phyloP scores from a whole-genome alignment of 2,113 vertebrate genomes.

The Actinemys pallida region DNA sequence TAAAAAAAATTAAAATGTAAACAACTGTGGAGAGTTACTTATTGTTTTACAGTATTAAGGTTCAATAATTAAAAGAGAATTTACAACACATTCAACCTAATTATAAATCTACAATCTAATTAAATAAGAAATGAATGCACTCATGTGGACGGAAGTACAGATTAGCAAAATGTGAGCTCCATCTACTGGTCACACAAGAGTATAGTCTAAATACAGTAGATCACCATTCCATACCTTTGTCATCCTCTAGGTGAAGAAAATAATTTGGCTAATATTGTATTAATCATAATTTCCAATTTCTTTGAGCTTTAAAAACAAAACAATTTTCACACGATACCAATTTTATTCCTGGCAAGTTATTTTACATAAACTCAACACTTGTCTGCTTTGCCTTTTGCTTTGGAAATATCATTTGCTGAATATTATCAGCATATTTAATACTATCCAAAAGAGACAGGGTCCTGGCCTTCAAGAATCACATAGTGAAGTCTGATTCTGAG shows the following conservation, averaged over 20 bases:
- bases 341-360: not conserved
- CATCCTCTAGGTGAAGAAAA: not conserved
- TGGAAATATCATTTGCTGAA: not conserved
- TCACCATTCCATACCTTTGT: rapidly evolving
- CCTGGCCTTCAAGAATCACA: not conserved
- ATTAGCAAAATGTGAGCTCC: constrained; percentile 16
- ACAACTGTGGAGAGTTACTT: not conserved
- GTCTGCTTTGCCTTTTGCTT: not conserved
- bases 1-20: not conserved
- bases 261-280: not conserved
- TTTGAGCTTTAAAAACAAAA: not conserved
- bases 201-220: not conserved
- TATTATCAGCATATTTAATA: not conserved
- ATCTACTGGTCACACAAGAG: constrained; percentile 39
- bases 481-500: not conserved
- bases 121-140: not conserved
- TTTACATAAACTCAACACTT: not conserved
- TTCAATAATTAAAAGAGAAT: not conserved
- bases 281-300: not conserved
- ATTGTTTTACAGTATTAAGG: not conserved
- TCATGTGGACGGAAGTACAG: too few species aligned
- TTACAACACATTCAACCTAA: not conserved
- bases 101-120: not conserved
- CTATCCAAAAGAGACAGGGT: not conserved
- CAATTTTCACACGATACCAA: not conserved